Conservation (phyloP, 2,113 vertebrate species). For the Thomomys bottae region DNA sequence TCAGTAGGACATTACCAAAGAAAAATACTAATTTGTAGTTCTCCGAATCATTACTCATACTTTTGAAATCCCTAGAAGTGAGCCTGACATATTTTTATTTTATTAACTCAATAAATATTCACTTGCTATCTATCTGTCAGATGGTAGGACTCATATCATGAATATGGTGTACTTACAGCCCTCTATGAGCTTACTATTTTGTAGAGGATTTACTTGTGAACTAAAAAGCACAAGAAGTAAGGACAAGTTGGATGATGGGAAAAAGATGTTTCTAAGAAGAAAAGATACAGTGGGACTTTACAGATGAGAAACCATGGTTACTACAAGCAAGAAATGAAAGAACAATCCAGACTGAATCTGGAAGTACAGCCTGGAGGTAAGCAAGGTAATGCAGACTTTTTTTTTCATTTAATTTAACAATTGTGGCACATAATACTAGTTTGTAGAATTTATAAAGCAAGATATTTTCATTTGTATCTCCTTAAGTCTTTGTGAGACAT, state of each 20-base stretch:
- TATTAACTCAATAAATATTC: neutral
- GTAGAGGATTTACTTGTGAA: neutral
- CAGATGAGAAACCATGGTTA: neutral
- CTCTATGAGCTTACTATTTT: neutral
- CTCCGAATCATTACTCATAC: neutral
- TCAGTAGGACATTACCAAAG: constrained; percentile 8
- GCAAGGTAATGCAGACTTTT: neutral
- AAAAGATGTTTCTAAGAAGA: neutral
- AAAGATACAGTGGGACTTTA: neutral
- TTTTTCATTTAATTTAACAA: neutral
- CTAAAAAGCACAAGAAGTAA: neutral
- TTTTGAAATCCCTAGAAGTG: constrained; percentile 20
- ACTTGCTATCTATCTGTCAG: neutral
- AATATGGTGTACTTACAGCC: neutral
- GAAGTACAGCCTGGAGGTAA: neutral
- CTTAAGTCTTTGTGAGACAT: constrained; percentile 4
- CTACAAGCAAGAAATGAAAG: neutral
- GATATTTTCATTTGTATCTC: neutral
- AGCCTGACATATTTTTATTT: constrained; percentile 39
- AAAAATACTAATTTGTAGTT: neutral
- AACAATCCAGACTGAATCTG: neutral
- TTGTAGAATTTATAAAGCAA: constrained; percentile 6
- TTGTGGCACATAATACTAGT: constrained; percentile 15
- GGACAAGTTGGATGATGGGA: neutral
- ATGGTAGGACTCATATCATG: neutral